These are phyloP conservation scores for Caradrina kadenii DNA, from an alignment of 2,888 invertebrate genomes.

Conservation along the genomic window DNA sequence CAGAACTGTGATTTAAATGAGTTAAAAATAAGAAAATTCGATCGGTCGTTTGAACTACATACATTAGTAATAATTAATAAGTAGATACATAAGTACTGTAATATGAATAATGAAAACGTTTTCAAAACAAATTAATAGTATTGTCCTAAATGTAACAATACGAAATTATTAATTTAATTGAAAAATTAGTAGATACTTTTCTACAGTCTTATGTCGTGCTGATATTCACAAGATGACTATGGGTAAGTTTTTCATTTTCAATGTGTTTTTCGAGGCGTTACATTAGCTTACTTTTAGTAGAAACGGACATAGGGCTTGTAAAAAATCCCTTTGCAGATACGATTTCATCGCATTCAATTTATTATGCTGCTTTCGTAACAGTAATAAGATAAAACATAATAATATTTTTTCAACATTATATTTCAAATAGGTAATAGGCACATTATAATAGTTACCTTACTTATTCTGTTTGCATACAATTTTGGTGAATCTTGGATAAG, in stretches of 20 bases:
- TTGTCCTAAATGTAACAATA: conserved; percentile 57
- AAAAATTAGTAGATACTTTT: conserved; percentile 32
- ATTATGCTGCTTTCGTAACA: no score
- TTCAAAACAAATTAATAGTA: conserved; percentile 53
- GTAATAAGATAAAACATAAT: no score
- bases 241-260: conserved; percentile 75
- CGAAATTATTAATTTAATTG: conserved; percentile 38
- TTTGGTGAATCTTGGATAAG: no score
- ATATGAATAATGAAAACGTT: conserved; percentile 40
- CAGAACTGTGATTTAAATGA: conserved; percentile 30
- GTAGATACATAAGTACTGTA: conserved; percentile 14
- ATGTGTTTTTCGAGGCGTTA: neutral
- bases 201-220: conserved; percentile 23
- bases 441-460: no score
- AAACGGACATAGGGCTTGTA: no score
- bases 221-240: conserved; percentile 75
- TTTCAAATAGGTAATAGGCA: no score
- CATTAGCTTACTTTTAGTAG: no score
- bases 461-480: no score
- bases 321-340: no score
- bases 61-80: conserved; percentile 29
- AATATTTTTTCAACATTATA: no score
- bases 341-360: no score
- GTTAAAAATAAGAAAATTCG: conserved; percentile 37
- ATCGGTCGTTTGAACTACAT: conserved; percentile 66